A percentile compares a stretch with the other conserved stretches of the same genome.
Conservation (phyloP, 2,797 vertebrate genomes). For the Anguilla megastoma region DNA sequence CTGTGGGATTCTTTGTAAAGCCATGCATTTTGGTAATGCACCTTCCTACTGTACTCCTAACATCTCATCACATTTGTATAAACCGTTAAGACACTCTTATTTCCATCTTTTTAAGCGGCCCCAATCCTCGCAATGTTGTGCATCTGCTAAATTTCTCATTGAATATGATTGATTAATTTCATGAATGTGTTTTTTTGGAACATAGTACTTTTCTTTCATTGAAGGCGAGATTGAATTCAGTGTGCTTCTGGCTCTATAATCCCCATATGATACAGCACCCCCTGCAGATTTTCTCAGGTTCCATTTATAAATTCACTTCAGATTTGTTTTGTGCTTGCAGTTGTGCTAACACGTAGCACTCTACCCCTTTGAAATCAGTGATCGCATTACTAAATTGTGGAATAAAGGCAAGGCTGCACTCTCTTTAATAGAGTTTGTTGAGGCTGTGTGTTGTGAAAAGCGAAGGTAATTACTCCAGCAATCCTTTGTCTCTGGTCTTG, state of each 20-base stretch:
- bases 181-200: constrained; percentile 17
- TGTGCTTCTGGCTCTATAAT: not conserved
- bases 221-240: not conserved
- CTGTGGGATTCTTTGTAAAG: constrained; percentile 58
- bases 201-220: constrained; percentile 9
- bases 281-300: not conserved
- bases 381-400: not conserved
- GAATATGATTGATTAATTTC: constrained; percentile 28
- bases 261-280: not conserved
- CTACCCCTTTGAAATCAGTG: not conserved
- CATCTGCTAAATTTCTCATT: constrained; percentile 40
- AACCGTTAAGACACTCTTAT: constrained; percentile 44
- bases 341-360: not conserved
- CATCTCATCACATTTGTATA: constrained; percentile 46
- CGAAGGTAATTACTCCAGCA: constrained; percentile 6
- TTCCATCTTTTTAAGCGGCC: constrained; percentile 38
- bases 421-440: not conserved
- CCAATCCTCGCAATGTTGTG: not conserved
- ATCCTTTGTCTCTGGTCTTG: not conserved
- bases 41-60: constrained; percentile 36
- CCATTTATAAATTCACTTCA: not conserved
- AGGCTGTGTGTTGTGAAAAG: not conserved
- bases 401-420: not conserved
- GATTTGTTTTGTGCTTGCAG: not conserved
- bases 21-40: constrained; percentile 49